phyloP scores from a whole-genome alignment of 2,113 vertebrate species.

The Petaurus breviceps region DNA sequence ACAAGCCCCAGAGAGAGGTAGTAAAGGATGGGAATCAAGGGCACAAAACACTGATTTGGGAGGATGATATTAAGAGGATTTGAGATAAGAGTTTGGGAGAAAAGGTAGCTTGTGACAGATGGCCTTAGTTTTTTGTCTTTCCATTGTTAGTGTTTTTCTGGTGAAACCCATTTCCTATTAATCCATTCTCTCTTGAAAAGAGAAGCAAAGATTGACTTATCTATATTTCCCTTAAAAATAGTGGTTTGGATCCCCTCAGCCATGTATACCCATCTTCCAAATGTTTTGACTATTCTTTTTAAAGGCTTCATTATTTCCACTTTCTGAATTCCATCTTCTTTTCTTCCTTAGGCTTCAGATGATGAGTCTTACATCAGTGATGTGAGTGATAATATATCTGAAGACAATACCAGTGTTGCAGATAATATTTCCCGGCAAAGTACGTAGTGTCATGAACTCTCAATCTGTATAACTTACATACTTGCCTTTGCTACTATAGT shows the following conservation, averaged over 20 bases:
- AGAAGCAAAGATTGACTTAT: background rate
- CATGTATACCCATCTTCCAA: background rate
- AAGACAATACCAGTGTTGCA: conserved; percentile 99
- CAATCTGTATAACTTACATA: background rate
- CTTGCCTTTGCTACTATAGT: background rate
- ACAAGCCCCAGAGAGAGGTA: background rate
- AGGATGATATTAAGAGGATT: background rate
- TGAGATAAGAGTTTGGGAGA: background rate
- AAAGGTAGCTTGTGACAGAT: background rate
- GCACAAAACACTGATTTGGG: background rate
- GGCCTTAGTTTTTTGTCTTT: background rate
- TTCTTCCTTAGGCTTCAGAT: conserved; percentile 91
- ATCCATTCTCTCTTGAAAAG: background rate
- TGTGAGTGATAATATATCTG: conserved; percentile 99
- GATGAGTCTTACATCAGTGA: conserved; percentile 99
- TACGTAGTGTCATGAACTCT: conserved; percentile 80
- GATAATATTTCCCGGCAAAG: conserved; percentile 98
- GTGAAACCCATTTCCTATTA: background rate
- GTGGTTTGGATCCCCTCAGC: background rate
- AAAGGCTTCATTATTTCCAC: conserved; percentile 8
- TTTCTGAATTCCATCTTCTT: conserved; percentile 21
- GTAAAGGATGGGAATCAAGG: background rate
- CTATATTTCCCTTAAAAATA: background rate
- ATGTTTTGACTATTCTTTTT: conserved; percentile 15
- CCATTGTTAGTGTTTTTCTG: background rate